Evolutionary conservation across 1,140 invertebrate genomes (phyloP), one percentile per base, ranked within the genome.

Genomic region (Sycobia sp.): DNA sequence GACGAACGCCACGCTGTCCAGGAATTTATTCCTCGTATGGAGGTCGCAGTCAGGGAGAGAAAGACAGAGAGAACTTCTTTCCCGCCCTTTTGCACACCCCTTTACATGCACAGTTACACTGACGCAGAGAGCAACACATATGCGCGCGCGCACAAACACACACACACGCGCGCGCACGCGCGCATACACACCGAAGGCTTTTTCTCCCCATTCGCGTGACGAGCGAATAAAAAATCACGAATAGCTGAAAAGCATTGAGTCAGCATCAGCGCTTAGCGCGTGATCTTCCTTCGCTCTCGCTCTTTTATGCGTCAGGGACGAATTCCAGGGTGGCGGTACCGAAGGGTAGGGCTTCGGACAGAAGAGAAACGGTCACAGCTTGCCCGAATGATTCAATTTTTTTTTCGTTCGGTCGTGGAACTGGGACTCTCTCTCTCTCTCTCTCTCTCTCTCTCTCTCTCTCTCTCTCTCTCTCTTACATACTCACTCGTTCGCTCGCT

Each of bases 311-410:
- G 29, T 4, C 5, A 4, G 29, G 29, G 29, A 11, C n/a, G n/a
- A n/a, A n/a, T n/a, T n/a, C n/a, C n/a, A n/a, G n/a, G n/a, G n/a
- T n/a, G n/a, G n/a, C n/a, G n/a, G n/a, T n/a, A n/a, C n/a, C n/a
- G n/a, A n/a, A n/a, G n/a, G n/a, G n/a, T 60, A 60, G 25, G 38
- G 11, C 60, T 9, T 58, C 43, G 32, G 18, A 34, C n/a, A n/a
- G n/a, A 11, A 32, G 56, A 49, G 27, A 43, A 39, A 55, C 20
- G 53, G 44, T 34, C 53, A 27, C 61, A 56, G 61, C 61, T 64
- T 57, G 62, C 23, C n/a, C 54, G 51, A 62, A 62, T 43, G 53
- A 57, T 64, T 64, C 46, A 58, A 64, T 57, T 60, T 60, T 54
- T n/a, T n/a, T n/a, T 51, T 51, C 18, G 8, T 13, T 27, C 11